These are phyloP conservation scores for Eublepharis macularius DNA, from an alignment of 2,113 vertebrate genomes.

Conservation along the genomic window DNA sequence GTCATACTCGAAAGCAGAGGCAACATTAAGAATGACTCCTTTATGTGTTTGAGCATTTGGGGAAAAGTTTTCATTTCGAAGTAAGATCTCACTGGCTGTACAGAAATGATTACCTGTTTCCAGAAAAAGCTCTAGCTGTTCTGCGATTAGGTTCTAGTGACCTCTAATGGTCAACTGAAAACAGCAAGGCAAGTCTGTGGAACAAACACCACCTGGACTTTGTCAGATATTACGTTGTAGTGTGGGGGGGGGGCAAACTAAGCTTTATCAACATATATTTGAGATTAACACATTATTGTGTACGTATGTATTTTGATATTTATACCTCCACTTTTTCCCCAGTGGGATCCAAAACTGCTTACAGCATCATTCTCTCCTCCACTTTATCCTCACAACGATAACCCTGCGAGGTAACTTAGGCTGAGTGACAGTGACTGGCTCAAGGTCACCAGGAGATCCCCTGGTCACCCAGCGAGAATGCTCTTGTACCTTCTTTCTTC, in stretches of 20 bases:
- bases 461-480: too few relatives aligned
- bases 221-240: neutral
- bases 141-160: conserved; percentile 25
- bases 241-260: neutral
- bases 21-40: neutral
- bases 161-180: conserved; percentile 36
- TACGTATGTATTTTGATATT: neutral
- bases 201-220: fast-evolving
- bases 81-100: neutral
- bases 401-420: too few relatives aligned
- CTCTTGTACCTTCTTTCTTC: neutral
- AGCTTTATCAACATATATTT: neutral
- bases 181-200: neutral
- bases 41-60: neutral
- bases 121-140: neutral
- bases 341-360: too few relatives aligned
- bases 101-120: neutral
- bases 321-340: too few relatives aligned
- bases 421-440: too few relatives aligned
- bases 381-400: too few relatives aligned
- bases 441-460: too few relatives aligned
- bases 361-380: too few relatives aligned
- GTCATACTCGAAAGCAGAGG: neutral
- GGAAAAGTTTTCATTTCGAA: neutral
- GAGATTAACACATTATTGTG: neutral